phyloP scores from a whole-genome alignment of 1,140 invertebrate genomes.

The Pomacea maculata region DNA sequence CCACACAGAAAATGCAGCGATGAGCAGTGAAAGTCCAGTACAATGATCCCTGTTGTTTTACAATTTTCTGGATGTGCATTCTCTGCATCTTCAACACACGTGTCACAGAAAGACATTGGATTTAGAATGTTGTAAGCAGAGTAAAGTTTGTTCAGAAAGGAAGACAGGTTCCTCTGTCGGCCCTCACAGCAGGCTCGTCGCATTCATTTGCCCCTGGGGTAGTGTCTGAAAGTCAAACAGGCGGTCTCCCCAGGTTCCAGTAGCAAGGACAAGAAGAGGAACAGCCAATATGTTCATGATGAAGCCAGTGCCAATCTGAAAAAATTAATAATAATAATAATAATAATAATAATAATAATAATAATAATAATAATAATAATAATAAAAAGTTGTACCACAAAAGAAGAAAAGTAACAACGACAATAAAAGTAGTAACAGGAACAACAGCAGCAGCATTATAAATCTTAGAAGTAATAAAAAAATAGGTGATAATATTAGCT shows the following conservation, averaged over 20 bases:
- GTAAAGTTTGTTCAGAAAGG: background rate
- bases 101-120: background rate
- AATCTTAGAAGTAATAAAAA: too few relatives aligned
- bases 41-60: background rate
- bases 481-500: too few relatives aligned
- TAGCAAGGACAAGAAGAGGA: slow-evolving; percentile 73
- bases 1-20: too few relatives aligned
- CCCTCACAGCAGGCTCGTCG: background rate
- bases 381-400: too few relatives aligned
- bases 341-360: too few relatives aligned
- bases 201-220: slow-evolving; percentile 26
- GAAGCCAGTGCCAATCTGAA: slow-evolving; percentile 75
- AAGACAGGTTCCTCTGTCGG: too few relatives aligned
- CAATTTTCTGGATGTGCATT: background rate
- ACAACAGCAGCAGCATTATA: too few relatives aligned
- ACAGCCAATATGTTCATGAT: slow-evolving; percentile 82
- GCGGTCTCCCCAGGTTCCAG: slow-evolving; percentile 71
- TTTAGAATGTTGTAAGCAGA: background rate
- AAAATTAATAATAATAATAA: background rate
- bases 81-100: background rate
- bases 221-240: slow-evolving; percentile 35
- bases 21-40: background rate
- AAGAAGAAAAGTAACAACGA: too few relatives aligned
- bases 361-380: too few relatives aligned
- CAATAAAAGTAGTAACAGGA: too few relatives aligned